phyloP scores from a whole-genome alignment of 2,888 invertebrate species.

The Aspidapion aeneum region DNA sequence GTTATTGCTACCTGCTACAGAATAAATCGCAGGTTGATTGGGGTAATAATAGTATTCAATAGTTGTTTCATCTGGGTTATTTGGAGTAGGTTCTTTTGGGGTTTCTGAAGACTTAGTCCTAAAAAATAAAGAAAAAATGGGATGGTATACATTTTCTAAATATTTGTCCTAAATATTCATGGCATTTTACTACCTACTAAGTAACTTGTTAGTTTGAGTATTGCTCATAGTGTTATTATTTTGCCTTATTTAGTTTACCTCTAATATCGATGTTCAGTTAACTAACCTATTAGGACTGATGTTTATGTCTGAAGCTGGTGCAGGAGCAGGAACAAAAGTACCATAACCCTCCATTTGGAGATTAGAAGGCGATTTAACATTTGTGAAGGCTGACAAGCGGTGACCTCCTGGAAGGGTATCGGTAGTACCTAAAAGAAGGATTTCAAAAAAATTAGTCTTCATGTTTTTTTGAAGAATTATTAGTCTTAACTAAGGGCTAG shows the following conservation, averaged over 20 bases:
- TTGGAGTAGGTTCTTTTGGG: conserved; percentile 19
- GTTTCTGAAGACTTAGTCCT: not conserved
- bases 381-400: conserved; percentile 54
- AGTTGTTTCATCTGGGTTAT: conserved; percentile 43
- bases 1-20: conserved; percentile 71
- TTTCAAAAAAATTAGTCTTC: too few species aligned
- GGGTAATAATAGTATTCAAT: conserved; percentile 13
- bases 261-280: too few species aligned
- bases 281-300: conserved; percentile 49
- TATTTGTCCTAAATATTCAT: too few species aligned
- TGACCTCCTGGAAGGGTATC: conserved; percentile 49
- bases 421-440: conserved; percentile 32
- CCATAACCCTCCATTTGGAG: conserved; percentile 50
- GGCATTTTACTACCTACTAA: too few species aligned
- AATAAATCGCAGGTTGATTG: conserved; percentile 65
- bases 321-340: conserved; percentile 53
- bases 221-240: too few species aligned
- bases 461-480: too few species aligned
- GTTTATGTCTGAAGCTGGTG: conserved; percentile 50
- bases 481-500: too few species aligned
- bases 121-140: not conserved
- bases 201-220: too few species aligned
- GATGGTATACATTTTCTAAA: too few species aligned
- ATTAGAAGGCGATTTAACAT: conserved; percentile 52
- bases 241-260: too few species aligned